Conservation (phyloP, 2,797 vertebrate species). For the Syngnathus rostellatus region DNA sequence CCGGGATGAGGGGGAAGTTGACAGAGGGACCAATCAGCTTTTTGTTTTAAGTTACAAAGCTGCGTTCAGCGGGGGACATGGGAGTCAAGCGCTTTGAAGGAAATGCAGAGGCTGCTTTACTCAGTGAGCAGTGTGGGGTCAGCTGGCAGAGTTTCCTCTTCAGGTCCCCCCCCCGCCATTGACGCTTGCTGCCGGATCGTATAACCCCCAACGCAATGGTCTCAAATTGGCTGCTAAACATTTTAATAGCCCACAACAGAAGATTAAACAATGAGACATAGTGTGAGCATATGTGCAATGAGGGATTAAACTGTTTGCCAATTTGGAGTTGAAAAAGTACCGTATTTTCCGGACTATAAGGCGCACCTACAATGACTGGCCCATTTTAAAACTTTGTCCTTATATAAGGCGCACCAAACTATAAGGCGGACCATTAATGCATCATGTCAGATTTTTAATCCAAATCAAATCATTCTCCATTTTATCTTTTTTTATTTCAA, state of each 20-base stretch:
- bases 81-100: conserved; percentile 51
- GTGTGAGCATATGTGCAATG: conserved; percentile 17
- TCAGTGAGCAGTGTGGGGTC: conserved; percentile 49
- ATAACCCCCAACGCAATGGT: conserved; percentile 28
- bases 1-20: conserved; percentile 29
- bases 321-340: conserved; percentile 29
- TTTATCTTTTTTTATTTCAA: too few species aligned
- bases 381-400: too few species aligned
- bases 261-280: conserved; percentile 5
- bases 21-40: conserved; percentile 46
- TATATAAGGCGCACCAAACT: too few species aligned
- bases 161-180: conserved; percentile 15
- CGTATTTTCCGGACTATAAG: too few species aligned
- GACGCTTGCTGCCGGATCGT: conserved; percentile 28
- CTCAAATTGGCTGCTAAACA: neutral
- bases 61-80: conserved; percentile 25
- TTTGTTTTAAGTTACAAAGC: conserved; percentile 49
- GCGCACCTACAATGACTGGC: too few species aligned
- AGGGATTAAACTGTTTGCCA: conserved; percentile 58
- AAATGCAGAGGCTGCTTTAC: conserved; percentile 48
- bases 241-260: conserved; percentile 12
- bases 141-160: conserved; percentile 25
- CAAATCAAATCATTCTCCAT: too few species aligned
- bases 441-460: too few species aligned
- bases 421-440: too few species aligned